phyloP scores from a whole-genome alignment of 2,888 invertebrate genomes.

The Steinernema hermaphroditum region DNA sequence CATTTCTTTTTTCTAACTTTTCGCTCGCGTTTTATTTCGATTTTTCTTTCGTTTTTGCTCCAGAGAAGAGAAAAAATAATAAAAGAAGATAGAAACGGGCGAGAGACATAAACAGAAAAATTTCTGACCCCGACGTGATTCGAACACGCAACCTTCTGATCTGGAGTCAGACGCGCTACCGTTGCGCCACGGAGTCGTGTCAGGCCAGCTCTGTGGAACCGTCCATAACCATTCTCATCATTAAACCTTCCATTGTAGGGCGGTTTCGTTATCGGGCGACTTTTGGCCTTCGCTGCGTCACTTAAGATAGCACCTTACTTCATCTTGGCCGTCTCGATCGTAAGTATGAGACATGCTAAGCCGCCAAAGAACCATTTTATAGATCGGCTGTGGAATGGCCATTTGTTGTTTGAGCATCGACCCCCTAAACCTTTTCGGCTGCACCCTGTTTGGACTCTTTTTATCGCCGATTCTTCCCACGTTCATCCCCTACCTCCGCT shows the following conservation, averaged over 20 bases:
- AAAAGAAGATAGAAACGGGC: no score
- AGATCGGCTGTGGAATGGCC: slow-evolving; percentile 3
- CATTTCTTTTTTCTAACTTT: slow-evolving; percentile 37
- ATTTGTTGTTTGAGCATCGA: slow-evolving; percentile 12
- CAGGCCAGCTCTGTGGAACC: no score
- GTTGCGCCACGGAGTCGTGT: slow-evolving; percentile 87
- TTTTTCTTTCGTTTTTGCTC: no score
- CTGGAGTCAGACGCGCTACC: slow-evolving; percentile 98
- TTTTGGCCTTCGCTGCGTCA: not conserved
- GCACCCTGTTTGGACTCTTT: slow-evolving; percentile 4
- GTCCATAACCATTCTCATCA: no score
- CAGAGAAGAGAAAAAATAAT: no score
- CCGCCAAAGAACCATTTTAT: not conserved
- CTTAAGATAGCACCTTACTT: slow-evolving; percentile 6
- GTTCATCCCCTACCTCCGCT: slow-evolving; percentile 2
- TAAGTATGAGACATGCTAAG: not conserved
- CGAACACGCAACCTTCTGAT: slow-evolving; percentile 97
- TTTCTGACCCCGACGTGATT: slow-evolving; percentile 90
- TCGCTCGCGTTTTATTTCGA: no score
- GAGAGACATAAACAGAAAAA: slow-evolving; percentile 44
- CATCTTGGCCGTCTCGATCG: slow-evolving; percentile 9
- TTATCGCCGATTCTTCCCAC: slow-evolving; percentile 2
- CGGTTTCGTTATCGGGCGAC: not conserved
- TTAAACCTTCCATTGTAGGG: not conserved
- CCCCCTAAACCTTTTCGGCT: not conserved